Conservation (phyloP, 2,797 vertebrate species). For the Podarcis siculus region DNA sequence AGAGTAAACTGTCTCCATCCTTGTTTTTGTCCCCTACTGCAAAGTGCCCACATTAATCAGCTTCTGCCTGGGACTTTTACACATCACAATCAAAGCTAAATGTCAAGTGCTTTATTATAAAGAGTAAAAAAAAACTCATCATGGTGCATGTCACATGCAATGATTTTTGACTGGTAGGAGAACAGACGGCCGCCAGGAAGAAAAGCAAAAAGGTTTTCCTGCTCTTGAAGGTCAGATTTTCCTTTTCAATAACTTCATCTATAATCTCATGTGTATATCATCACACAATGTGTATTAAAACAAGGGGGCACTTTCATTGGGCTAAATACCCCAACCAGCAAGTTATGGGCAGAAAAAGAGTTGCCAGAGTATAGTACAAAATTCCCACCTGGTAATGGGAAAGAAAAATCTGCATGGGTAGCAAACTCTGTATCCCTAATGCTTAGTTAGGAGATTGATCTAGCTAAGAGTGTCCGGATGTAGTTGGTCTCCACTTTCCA, state of each 20-base stretch:
- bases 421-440: not conserved
- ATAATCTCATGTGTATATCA: not conserved
- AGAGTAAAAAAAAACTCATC: not conserved
- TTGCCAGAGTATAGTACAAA: not conserved
- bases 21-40: not conserved
- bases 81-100: constrained; percentile 19
- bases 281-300: not conserved
- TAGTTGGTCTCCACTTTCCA: too few species aligned
- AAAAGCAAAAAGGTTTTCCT: constrained; percentile 23
- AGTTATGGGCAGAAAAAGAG: not conserved
- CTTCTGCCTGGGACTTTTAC: constrained; percentile 1
- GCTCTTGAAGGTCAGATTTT: constrained; percentile 19
- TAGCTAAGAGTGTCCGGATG: not conserved
- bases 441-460: not conserved
- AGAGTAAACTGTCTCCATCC: not conserved
- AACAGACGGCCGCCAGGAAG: not conserved
- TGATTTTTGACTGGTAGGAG: constrained; percentile 22
- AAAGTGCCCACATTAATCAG: constrained; percentile 1
- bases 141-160: not conserved
- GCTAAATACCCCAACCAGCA: not conserved
- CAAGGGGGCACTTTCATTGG: not conserved
- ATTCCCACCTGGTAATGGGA: too few species aligned
- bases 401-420: not conserved
- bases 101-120: not conserved
- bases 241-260: not conserved